phyloP scores from a whole-genome alignment of 2,113 vertebrate species.

The Bubalus kerabau region DNA sequence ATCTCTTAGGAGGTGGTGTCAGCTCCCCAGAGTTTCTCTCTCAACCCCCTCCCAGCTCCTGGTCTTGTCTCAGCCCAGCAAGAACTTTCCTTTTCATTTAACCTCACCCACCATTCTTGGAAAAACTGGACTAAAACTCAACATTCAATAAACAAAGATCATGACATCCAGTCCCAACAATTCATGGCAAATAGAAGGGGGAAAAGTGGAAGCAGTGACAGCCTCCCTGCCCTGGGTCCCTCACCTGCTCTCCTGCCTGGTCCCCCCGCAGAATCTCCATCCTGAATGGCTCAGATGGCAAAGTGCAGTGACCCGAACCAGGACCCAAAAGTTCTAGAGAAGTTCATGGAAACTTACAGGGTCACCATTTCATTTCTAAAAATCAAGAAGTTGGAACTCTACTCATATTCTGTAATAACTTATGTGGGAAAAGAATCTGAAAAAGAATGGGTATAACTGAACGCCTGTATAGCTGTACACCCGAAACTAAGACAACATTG shows the following conservation, averaged over 20 bases:
- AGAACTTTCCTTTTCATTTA: background rate
- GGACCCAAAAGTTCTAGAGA: rapidly evolving
- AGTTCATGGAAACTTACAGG: background rate
- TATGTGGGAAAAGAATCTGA: background rate
- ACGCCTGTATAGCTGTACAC: background rate
- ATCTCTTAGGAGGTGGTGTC: background rate
- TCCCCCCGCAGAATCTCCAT: background rate
- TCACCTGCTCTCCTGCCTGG: background rate
- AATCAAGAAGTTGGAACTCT: background rate
- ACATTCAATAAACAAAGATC: background rate
- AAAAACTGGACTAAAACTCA: background rate
- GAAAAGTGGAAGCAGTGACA: background rate
- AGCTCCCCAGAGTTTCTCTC: background rate
- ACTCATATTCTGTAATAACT: background rate
- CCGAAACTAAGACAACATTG: background rate
- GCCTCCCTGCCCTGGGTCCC: background rate
- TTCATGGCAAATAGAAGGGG: background rate
- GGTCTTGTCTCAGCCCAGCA: background rate
- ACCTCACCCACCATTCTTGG: too few species aligned
- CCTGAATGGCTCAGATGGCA: background rate
- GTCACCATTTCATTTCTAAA: background rate
- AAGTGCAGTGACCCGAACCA: background rate
- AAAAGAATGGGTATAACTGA: background rate
- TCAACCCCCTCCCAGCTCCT: background rate
- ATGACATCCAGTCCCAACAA: background rate